Conservation (phyloP, 2,888 invertebrate species). For the Drosophila testacea region DNA sequence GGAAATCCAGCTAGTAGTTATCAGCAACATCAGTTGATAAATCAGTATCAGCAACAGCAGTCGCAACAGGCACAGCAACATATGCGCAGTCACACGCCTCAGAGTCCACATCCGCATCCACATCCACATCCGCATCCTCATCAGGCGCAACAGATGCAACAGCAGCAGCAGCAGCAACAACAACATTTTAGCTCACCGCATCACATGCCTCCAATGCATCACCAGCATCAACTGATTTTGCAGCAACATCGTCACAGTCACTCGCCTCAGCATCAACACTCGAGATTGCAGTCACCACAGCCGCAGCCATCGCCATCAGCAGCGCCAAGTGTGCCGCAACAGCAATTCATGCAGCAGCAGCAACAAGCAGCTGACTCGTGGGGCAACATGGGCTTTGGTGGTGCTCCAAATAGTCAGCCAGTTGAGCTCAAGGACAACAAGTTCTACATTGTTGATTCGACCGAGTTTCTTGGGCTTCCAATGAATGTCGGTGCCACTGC, state of each 20-base stretch:
- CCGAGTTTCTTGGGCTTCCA: conserved; percentile 85
- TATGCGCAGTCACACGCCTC: conserved; percentile 74
- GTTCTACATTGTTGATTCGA: conserved; percentile 84
- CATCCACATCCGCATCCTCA: conserved; percentile 71
- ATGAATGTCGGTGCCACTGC: conserved; percentile 77
- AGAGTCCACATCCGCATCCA: conserved; percentile 72
- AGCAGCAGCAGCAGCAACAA: conserved; percentile 66
- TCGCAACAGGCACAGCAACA: conserved; percentile 71
- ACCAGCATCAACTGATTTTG: conserved; percentile 74
- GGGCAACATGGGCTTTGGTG: conserved; percentile 71
- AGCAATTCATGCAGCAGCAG: conserved; percentile 42
- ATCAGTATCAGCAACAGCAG: conserved; percentile 83
- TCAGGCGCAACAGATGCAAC: conserved; percentile 71
- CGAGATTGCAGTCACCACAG: conserved; percentile 81
- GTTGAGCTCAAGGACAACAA: conserved; percentile 83
- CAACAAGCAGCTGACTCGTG: conserved; percentile 66
- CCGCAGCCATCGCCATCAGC: conserved; percentile 76
- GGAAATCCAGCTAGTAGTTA: conserved; percentile 62
- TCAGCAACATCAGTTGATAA: conserved; percentile 83
- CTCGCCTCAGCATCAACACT: conserved; percentile 82
- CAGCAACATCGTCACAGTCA: conserved; percentile 80
- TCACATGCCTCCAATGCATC: conserved; percentile 80
- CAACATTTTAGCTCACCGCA: conserved; percentile 80
- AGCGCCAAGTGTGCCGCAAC: conserved; percentile 50
- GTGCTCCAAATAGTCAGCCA: conserved; percentile 62